Base-by-base conservation (phyloP, 2,113 vertebrate genomes). In the Saguinus midas region DNA sequence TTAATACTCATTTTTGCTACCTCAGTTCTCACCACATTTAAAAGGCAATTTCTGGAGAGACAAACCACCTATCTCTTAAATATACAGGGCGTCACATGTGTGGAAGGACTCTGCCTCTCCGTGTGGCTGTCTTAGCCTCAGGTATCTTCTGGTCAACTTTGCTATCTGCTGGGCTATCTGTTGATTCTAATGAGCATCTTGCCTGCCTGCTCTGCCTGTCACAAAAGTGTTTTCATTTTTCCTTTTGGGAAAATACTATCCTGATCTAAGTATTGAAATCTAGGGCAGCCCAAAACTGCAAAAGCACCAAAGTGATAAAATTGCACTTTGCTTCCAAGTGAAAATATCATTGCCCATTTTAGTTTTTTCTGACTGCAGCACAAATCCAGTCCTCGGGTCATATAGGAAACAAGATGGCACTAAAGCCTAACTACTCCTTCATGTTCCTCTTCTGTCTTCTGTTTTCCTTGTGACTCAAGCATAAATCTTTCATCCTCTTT, bases 61-160 rank as follows among this genome's bases (percentile, higher is more conserved):
- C 5, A 64, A 6, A 32, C 32, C 10, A 73, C 13, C 16, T 29
- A 55, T 9, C 21, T 88, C 13, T 78, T 48, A 85, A 75, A 57
- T 25, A 27, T 1, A 6, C 13, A 9, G 0, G 17, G 2, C 8
- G 21, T 11, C 58, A 4, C 3, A 2, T 11, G 3, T 25, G 6
- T 45, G 20, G n/a, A 50, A 52, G 50, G 32, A 29, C 25, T 8
- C 2, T 16, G 5, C 20, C 50, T 45, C 58, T 1, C 1, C 18
- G 0, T n/a, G 2, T 9, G 8, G 13, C 3, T 14, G 25, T 1
- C 16, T 2, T 9, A 40, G 21, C 8, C 11, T 37, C 27, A 32
- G 6, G 1, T 2, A 12, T 87, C 13, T 32, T 3, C 7, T 82
- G 25, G 35, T 87, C 37, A 57, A 1, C 13, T 10, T 35, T 55